These are phyloP conservation scores for Calonectris borealis DNA, from an alignment of 2,113 vertebrate genomes.

Conservation along the genomic window DNA sequence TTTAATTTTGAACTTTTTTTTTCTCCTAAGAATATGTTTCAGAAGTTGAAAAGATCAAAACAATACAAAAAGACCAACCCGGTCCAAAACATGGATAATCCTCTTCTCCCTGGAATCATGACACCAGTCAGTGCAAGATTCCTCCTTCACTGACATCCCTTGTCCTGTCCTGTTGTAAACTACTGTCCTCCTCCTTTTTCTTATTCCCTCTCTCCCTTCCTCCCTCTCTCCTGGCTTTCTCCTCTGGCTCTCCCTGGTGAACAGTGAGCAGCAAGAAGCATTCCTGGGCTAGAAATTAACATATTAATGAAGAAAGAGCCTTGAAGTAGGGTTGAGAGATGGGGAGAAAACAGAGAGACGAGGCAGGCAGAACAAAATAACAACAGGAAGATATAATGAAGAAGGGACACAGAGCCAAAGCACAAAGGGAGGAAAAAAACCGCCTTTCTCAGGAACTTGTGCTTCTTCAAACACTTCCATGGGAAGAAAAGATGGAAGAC, in stretches of 20 bases:
- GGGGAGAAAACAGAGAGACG: not conserved
- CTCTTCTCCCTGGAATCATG: not conserved
- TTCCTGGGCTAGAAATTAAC: constrained; percentile 53
- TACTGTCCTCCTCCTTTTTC: not conserved
- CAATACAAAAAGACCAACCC: not conserved
- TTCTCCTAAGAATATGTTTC: not conserved
- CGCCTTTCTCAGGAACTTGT: not conserved
- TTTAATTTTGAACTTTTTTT: not conserved
- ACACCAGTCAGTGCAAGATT: not conserved
- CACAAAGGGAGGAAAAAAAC: not conserved
- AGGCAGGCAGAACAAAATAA: constrained; percentile 12
- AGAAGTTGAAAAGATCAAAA: not conserved
- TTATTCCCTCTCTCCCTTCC: not conserved
- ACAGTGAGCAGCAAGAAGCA: constrained; percentile 36
- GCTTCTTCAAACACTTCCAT: constrained; percentile 44
- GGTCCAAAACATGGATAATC: not conserved
- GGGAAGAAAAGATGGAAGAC: constrained; percentile 42
- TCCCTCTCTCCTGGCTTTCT: constrained; percentile 3
- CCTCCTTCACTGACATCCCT: not conserved
- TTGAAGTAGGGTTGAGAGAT: constrained; percentile 39
- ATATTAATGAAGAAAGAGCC: constrained; percentile 49
- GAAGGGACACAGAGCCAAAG: constrained; percentile 31
- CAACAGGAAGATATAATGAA: constrained; percentile 36
- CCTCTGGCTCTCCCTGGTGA: not conserved
- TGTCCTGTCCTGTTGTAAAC: not conserved